Evolutionary conservation across 2,113 vertebrate species (phyloP), one percentile per base, ranked within the genome.

Genomic region (Merops nubicus): DNA sequence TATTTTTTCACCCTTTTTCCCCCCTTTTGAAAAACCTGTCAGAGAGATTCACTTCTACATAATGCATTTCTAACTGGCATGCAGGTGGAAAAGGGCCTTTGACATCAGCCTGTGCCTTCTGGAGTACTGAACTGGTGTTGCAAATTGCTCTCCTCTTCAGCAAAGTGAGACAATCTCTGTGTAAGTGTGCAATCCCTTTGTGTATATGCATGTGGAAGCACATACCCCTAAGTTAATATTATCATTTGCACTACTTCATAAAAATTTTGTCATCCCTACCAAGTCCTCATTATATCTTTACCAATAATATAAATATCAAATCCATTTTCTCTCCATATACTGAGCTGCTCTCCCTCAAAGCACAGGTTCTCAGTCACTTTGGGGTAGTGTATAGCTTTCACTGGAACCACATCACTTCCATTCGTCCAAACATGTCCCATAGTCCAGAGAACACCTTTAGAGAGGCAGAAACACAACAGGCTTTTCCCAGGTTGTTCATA

Each of bases 111-210:
- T 80, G 33, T 28, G 64, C 62, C 57, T 89, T 48, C 42, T 73
- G 50, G 40, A 79, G 53, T 15, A 54, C 63, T 34, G 54, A 85
- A 43, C 19, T 75, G 63, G 57, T 73, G 43, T 50, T 59, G 77
- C 80, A 73, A 95, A 70, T 40, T 47, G 16, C 21, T 92, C 45
- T 95, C 29, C 50, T 85, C 36, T 85, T 77, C 31, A 57, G n/a
- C 34, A 93, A 54, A 18, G 7, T 1, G 2, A 34, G 15, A 12
- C 4, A 67, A 26, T 10, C 17, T 57, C 53, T 34, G 13, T 16
- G 13, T 59, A n/a, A 40, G 9, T 2, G 2, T 22, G 40, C 3
- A 2, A 12, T 31, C 13, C 0, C 72, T 86, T 57, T 62, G 23
- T 42, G 40, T 57, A 36, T 22, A 28, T 28, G 26, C n/a, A 15